Evolutionary conservation across 92 coral and sea anemone species (phyloP).

Genomic region (Micromussa lordhowensis): DNA sequence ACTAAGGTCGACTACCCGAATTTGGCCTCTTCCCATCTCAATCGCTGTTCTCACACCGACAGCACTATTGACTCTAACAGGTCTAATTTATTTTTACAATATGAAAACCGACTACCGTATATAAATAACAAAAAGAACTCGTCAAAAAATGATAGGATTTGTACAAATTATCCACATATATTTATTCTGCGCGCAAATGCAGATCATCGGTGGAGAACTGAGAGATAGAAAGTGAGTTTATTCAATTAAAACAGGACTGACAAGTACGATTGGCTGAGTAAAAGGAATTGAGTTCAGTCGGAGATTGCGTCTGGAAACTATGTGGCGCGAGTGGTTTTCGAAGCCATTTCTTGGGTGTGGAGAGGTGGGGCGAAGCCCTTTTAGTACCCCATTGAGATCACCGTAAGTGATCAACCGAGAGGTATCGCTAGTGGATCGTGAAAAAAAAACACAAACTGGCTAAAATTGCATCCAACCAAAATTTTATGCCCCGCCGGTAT

Average conservation of each 20-base stretch:
- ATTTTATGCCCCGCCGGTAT: neutral
- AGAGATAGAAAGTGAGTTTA: neutral
- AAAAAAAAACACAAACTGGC: neutral
- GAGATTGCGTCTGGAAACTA: neutral
- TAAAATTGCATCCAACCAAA: neutral
- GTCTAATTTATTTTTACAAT: no score
- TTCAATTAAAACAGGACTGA: neutral
- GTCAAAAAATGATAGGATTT: no score
- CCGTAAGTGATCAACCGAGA: no score
- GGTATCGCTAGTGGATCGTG: neutral
- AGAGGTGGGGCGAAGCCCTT: neutral
- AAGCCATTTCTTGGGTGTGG: neutral
- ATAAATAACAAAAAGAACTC: no score
- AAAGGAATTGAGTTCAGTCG: neutral
- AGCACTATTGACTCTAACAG: neutral
- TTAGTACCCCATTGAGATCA: neutral
- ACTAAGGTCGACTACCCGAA: neutral
- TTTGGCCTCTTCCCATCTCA: neutral
- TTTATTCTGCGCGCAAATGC: neutral
- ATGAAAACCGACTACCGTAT: no score
- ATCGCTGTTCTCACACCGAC: neutral
- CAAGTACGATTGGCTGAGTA: neutral
- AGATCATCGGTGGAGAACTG: neutral
- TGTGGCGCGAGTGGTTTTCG: neutral
- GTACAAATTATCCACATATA: neutral